These are phyloP conservation scores for Tautogolabrus adspersus DNA, from an alignment of 2,113 vertebrate genomes.

Conservation along the genomic window DNA sequence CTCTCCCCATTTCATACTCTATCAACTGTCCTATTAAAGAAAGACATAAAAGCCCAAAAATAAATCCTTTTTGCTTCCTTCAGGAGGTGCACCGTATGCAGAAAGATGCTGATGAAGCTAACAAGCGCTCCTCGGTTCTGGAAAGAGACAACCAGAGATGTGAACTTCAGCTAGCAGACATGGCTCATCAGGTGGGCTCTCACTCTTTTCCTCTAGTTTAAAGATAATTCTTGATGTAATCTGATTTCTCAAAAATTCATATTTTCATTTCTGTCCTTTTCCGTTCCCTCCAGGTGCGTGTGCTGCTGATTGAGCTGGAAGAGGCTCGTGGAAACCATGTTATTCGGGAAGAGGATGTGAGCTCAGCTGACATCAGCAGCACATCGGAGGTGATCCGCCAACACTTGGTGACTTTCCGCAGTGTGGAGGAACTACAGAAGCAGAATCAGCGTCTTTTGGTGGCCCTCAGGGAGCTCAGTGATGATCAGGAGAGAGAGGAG, in stretches of 20 bases:
- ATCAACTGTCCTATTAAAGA: no score
- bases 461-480: slow-evolving; percentile 92
- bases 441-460: slow-evolving; percentile 95
- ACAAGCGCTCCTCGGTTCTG: slow-evolving; percentile 89
- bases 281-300: slow-evolving; percentile 85
- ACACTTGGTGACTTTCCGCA: slow-evolving; percentile 94
- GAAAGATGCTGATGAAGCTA: slow-evolving; percentile 91
- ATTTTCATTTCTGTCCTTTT: not conserved
- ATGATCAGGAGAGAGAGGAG: slow-evolving; percentile 92
- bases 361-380: slow-evolving; percentile 93
- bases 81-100: slow-evolving; percentile 95
- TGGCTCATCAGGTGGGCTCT: slow-evolving; percentile 91
- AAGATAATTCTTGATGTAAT: not conserved
- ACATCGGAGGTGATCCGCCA: slow-evolving; percentile 96
- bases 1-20: no score
- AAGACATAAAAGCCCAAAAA: no score
- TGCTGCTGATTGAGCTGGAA: slow-evolving; percentile 95
- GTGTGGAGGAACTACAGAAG: slow-evolving; percentile 95
- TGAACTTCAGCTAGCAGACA: slow-evolving; percentile 91
- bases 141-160: slow-evolving; percentile 92
- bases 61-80: not conserved
- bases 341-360: slow-evolving; percentile 88
- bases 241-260: not conserved
- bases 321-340: slow-evolving; percentile 96
- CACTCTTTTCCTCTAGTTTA: not conserved